Conservation (phyloP, 1,140 invertebrate genomes). For the Macrosteles quadrilineatus region DNA sequence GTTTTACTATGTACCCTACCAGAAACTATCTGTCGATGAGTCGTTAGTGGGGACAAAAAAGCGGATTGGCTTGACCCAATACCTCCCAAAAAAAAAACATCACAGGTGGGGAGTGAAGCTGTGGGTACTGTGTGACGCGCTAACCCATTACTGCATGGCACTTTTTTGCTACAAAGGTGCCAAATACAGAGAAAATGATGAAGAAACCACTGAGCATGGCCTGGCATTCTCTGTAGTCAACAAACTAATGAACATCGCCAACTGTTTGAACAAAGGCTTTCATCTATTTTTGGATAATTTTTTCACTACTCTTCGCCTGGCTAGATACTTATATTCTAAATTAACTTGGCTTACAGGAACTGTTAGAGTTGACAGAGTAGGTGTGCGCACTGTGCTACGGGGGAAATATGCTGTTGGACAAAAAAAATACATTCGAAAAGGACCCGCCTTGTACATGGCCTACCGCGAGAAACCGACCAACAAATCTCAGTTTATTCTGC, state of each 20-base stretch:
- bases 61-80: background rate
- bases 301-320: constrained; percentile 1
- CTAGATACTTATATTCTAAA: constrained; percentile 5
- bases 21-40: constrained; percentile 9
- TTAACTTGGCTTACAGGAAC: constrained; percentile 12
- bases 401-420: constrained; percentile 14
- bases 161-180: constrained; percentile 2
- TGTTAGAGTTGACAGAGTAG: constrained; percentile 21
- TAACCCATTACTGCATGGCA: background rate
- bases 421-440: constrained; percentile 25
- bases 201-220: constrained; percentile 11
- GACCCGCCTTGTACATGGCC: constrained; percentile 19
- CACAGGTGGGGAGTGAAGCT: background rate
- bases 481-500: constrained; percentile 8
- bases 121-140: background rate
- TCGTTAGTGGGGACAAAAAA: background rate
- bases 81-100: background rate
- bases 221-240: background rate
- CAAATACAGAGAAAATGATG: constrained; percentile 16
- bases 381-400: background rate
- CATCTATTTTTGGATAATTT: constrained; percentile 22
- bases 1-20: background rate
- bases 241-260: background rate
- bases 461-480: constrained; percentile 16
- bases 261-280: constrained; percentile 16